Evolutionary conservation across 2,888 invertebrate species (phyloP).

Genomic region (Hemistola chrysoprasaria): DNA sequence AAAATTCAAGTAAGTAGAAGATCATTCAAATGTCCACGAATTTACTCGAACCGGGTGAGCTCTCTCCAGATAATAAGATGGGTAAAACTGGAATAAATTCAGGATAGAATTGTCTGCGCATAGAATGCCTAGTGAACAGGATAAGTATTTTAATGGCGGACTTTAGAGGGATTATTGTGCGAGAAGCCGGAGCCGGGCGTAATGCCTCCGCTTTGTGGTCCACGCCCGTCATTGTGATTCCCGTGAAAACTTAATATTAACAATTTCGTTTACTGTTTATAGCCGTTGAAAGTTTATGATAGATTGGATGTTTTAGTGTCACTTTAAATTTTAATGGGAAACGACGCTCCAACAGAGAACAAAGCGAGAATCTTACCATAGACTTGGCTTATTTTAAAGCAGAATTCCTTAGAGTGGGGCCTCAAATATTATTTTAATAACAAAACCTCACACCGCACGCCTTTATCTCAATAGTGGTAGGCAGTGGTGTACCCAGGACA

Average conservation of each 20-base stretch:
- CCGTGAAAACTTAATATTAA: slow-evolving; percentile 38
- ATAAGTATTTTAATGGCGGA: slow-evolving; percentile 69
- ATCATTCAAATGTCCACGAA: not conserved
- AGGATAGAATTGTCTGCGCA: slow-evolving; percentile 29
- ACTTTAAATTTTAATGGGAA: slow-evolving; percentile 14
- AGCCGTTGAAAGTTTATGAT: slow-evolving; percentile 17
- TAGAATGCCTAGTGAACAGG: slow-evolving; percentile 48
- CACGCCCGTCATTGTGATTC: slow-evolving; percentile 51
- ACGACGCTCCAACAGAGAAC: not conserved
- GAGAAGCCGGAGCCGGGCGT: slow-evolving; percentile 42
- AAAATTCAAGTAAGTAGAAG: too few species aligned
- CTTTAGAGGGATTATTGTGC: slow-evolving; percentile 58
- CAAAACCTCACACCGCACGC: too few species aligned
- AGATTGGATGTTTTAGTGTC: slow-evolving; percentile 17
- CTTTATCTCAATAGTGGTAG: too few species aligned
- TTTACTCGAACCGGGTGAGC: not conserved
- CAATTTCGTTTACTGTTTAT: slow-evolving; percentile 27
- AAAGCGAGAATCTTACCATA: not conserved
- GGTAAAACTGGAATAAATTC: slow-evolving; percentile 24
- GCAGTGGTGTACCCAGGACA: too few species aligned
- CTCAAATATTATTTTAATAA: too few species aligned
- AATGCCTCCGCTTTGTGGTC: slow-evolving; percentile 52
- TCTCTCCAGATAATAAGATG: slow-evolving; percentile 3
- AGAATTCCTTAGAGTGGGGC: too few species aligned
- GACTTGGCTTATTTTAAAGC: too few species aligned